Conservation (phyloP, 2,888 invertebrate genomes). For the Archaeoteleia sp. region DNA sequence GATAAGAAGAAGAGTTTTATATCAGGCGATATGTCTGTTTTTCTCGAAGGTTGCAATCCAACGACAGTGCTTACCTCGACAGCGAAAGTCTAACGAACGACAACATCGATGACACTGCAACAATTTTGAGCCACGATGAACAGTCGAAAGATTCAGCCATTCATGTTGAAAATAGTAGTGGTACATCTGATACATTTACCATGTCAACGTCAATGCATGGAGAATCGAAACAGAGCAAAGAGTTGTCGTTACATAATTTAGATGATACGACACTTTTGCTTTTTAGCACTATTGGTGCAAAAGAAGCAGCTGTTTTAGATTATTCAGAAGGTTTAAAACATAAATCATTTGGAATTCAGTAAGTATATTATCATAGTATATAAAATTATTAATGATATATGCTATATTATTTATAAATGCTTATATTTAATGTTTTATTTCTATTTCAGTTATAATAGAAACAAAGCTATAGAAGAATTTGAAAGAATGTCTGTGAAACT, state of each 20-base stretch:
- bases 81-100: constrained; percentile 22
- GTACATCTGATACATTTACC: constrained; percentile 39
- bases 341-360: constrained; percentile 84
- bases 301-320: constrained; percentile 71
- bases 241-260: constrained; percentile 14
- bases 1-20: constrained; percentile 56
- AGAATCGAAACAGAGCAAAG: constrained; percentile 40
- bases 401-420: neutral
- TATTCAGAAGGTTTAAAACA: constrained; percentile 81
- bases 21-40: too few relatives aligned
- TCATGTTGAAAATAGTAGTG: constrained; percentile 34
- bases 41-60: too few relatives aligned
- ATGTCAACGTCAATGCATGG: constrained; percentile 36
- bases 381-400: neutral
- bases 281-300: constrained; percentile 65
- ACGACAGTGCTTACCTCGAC: constrained; percentile 47
- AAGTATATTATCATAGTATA: constrained; percentile 71
- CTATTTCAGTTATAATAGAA: constrained; percentile 82
- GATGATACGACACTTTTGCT: constrained; percentile 60
- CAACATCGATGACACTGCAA: constrained; percentile 13
- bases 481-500: constrained; percentile 81
- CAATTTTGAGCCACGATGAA: constrained; percentile 14
- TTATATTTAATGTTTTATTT: constrained; percentile 22
- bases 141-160: constrained; percentile 40
- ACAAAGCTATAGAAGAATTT: constrained; percentile 82